Conservation (phyloP, 2,113 vertebrate genomes). For the Terrapene triunguis region DNA sequence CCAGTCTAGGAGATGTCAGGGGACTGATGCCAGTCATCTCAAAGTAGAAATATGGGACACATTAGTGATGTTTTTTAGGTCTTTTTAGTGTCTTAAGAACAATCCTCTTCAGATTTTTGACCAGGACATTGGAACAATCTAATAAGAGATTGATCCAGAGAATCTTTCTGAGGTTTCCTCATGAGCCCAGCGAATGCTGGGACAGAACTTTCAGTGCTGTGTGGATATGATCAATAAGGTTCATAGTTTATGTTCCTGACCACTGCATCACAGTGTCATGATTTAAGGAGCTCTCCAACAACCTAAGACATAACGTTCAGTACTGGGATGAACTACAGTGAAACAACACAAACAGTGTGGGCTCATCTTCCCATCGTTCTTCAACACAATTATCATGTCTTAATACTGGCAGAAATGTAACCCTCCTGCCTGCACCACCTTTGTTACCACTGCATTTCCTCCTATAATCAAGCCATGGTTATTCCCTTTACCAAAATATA, state of each 20-base stretch:
- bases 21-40: not conserved
- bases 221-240: slow-evolving; percentile 57
- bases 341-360: slow-evolving; percentile 36
- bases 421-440: not conserved
- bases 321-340: slow-evolving; percentile 51
- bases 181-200: not conserved
- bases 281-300: slow-evolving; percentile 65
- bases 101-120: not conserved
- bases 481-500: slow-evolving; percentile 39
- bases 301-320: slow-evolving; percentile 37
- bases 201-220: slow-evolving; percentile 13
- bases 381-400: not conserved
- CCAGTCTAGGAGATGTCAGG: not conserved
- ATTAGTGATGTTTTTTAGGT: not conserved
- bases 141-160: slow-evolving; percentile 12
- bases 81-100: not conserved
- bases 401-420: slow-evolving; percentile 47
- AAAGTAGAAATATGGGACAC: not conserved
- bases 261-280: slow-evolving; percentile 8
- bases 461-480: slow-evolving; percentile 8
- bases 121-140: slow-evolving; percentile 4
- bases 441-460: slow-evolving; percentile 60
- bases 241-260: slow-evolving; percentile 55
- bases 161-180: not conserved
- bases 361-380: slow-evolving; percentile 46